Conservation (phyloP, 2,113 vertebrate species). For the Excalfactoria chinensis region DNA sequence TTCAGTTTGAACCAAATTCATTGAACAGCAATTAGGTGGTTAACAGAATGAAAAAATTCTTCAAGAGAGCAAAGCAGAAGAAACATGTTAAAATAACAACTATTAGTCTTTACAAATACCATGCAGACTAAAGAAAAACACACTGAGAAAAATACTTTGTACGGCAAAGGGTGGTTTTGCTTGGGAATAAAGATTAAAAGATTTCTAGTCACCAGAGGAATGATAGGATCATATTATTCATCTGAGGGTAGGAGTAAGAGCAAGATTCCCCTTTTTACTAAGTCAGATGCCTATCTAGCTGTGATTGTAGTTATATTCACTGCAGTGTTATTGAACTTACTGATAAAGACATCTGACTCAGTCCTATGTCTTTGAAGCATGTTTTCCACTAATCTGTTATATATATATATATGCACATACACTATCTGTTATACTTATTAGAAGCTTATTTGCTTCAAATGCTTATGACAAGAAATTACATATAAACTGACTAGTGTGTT, state of each 20-base stretch:
- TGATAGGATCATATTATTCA: not conserved
- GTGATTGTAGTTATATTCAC: not conserved
- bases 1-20: not conserved
- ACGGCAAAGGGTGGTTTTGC: not conserved
- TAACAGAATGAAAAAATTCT: not conserved
- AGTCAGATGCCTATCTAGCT: not conserved
- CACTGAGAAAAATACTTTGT: not conserved
- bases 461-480: not conserved
- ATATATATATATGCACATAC: too few relatives aligned
- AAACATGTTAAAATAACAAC: not conserved
- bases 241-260: not conserved
- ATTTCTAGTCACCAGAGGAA: not conserved
- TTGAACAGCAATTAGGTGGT: not conserved
- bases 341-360: not conserved
- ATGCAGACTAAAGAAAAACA: not conserved
- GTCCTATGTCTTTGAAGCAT: not conserved
- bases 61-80: not conserved
- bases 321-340: not conserved
- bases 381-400: not conserved
- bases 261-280: not conserved
- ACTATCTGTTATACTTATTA: too few relatives aligned
- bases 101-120: not conserved
- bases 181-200: not conserved
- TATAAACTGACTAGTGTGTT: not conserved
- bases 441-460: not conserved